Evolutionary conservation across 1,140 invertebrate genomes (phyloP).

Genomic region (Philaenus spumarius): DNA sequence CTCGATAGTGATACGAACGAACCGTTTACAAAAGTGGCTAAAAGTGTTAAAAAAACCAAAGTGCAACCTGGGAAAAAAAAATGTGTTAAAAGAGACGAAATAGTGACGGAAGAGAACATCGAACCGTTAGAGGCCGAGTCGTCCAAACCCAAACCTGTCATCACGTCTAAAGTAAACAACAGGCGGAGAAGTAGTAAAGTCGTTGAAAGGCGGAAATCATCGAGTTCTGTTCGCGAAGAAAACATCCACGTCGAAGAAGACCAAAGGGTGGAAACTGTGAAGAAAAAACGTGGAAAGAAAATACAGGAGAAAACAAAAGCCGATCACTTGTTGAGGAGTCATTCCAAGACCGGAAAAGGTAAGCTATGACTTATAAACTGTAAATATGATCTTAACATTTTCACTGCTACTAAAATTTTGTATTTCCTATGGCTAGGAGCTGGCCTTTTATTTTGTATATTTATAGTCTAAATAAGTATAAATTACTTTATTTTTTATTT

Average conservation of each 20-base stretch:
- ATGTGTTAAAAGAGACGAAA: conserved; percentile 38
- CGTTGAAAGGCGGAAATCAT: conserved; percentile 20
- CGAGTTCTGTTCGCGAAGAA: neutral
- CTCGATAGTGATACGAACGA: conserved; percentile 9
- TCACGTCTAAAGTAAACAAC: conserved; percentile 6
- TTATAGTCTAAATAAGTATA: too few relatives aligned
- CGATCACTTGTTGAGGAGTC: conserved; percentile 6
- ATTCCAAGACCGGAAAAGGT: conserved; percentile 1
- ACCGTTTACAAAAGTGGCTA: conserved; percentile 5
- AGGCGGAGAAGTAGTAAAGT: conserved; percentile 5
- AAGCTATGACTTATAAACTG: too few relatives aligned
- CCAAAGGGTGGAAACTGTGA: neutral
- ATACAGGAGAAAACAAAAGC: conserved; percentile 7
- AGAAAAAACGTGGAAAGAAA: conserved; percentile 3
- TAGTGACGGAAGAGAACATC: conserved; percentile 20
- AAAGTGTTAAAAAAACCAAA: conserved; percentile 13
- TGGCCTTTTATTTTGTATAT: too few relatives aligned
- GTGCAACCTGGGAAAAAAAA: conserved; percentile 33
- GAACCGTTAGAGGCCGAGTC: conserved; percentile 28
- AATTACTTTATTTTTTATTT: too few relatives aligned
- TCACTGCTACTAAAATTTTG: too few relatives aligned
- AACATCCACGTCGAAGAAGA: too few relatives aligned
- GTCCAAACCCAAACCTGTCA: neutral
- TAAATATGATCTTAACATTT: too few relatives aligned
- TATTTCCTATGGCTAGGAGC: too few relatives aligned